These are phyloP conservation scores for Lordiphosa fenestrarum DNA, from an alignment of 2,888 invertebrate species.

Conservation along the genomic window DNA sequence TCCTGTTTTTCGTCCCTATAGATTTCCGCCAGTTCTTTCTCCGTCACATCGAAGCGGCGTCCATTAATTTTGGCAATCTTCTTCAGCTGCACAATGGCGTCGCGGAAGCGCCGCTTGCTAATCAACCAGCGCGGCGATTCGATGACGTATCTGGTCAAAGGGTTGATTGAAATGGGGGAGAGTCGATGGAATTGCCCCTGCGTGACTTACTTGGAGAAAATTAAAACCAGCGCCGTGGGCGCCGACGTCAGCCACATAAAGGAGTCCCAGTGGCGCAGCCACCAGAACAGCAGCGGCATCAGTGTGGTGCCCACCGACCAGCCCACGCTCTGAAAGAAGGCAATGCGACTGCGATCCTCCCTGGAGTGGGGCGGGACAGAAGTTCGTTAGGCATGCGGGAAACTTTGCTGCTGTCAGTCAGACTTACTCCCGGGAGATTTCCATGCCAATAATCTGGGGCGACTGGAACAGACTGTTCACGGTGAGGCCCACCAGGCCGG, in stretches of 20 bases:
- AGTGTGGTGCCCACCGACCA: constrained; percentile 82
- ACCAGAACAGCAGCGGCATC: constrained; percentile 82
- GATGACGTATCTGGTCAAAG: constrained; percentile 81
- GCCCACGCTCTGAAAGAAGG: constrained; percentile 81
- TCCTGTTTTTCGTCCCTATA: constrained; percentile 77
- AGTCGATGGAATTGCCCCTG: constrained; percentile 42
- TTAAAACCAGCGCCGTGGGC: constrained; percentile 80
- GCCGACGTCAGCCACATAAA: constrained; percentile 81
- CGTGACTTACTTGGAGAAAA: constrained; percentile 80
- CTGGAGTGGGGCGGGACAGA: constrained; percentile 46
- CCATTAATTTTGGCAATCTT: constrained; percentile 83
- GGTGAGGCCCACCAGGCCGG: constrained; percentile 80
- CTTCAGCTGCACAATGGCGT: constrained; percentile 81
- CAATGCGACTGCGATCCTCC: constrained; percentile 81
- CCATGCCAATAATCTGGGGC: constrained; percentile 82
- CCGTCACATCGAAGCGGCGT: constrained; percentile 78
- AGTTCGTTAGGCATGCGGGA: constrained; percentile 34
- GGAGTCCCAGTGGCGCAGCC: constrained; percentile 81
- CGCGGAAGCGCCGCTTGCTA: constrained; percentile 81
- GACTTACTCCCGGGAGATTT: constrained; percentile 81
- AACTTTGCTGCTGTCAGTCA: constrained; percentile 22
- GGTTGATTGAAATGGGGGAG: constrained; percentile 14
- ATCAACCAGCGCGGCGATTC: constrained; percentile 86
- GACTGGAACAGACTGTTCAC: constrained; percentile 81
- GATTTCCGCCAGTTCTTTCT: constrained; percentile 80